Evolutionary conservation across 37 sponge, comb jelly and placozoan species (phyloP).

Genomic region (Halichondria panicea): DNA sequence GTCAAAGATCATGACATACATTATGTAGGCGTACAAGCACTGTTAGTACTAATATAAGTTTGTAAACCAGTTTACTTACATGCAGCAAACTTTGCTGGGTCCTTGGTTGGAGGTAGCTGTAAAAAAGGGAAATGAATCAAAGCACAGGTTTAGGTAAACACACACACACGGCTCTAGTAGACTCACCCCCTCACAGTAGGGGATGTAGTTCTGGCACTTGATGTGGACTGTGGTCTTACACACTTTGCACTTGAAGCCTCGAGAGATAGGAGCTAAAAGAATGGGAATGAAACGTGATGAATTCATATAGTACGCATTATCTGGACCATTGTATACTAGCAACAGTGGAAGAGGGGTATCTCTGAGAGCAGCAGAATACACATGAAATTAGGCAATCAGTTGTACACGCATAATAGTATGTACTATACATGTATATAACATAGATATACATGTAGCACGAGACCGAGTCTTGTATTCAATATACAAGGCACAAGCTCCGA

Average conservation of each 20-base stretch:
- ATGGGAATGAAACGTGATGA: not conserved
- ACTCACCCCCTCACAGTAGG: constrained; percentile 59
- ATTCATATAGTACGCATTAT: not conserved
- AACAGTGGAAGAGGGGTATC: no score
- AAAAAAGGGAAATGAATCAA: not conserved
- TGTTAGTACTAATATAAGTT: not conserved
- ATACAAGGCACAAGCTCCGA: no score
- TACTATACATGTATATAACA: no score
- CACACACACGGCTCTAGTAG: not conserved
- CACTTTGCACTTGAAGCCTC: constrained; percentile 60
- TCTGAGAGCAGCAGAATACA: no score
- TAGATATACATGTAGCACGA: no score
- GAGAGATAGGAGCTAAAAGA: constrained; percentile 39
- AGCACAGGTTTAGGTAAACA: not conserved
- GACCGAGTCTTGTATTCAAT: no score
- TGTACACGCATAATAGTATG: no score
- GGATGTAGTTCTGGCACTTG: constrained; percentile 67
- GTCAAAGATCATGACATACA: no score
- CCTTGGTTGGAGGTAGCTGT: constrained; percentile 12
- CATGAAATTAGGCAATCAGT: no score
- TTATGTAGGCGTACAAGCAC: no score
- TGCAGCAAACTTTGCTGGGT: constrained; percentile 2
- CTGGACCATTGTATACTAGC: no score
- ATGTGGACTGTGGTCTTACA: constrained; percentile 67
- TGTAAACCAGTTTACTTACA: not conserved